Conservation (phyloP, 2,888 invertebrate species). For the Drosophila macrospina region DNA sequence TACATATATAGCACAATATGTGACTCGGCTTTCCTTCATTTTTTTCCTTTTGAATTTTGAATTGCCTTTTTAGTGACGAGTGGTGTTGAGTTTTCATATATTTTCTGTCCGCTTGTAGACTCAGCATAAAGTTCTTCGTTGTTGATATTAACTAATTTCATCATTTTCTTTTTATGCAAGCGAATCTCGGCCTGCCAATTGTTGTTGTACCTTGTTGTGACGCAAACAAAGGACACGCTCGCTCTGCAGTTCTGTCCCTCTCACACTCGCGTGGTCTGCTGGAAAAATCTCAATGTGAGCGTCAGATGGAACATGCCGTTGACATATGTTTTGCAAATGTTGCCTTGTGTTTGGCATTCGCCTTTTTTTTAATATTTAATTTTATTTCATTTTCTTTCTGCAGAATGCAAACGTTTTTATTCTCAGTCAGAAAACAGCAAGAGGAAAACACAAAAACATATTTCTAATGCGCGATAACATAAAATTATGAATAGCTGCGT, state of each 20-base stretch:
- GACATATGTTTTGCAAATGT: slow-evolving; percentile 82
- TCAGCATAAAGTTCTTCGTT: slow-evolving; percentile 46
- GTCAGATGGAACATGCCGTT: slow-evolving; percentile 68
- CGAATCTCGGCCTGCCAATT: slow-evolving; percentile 19
- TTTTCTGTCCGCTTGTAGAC: slow-evolving; percentile 24
- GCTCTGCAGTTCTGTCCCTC: background rate
- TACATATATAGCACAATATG: slow-evolving; percentile 37
- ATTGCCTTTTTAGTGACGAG: slow-evolving; percentile 16
- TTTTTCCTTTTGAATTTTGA: slow-evolving; percentile 55
- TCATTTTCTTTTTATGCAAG: slow-evolving; percentile 34
- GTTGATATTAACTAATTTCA: slow-evolving; percentile 52
- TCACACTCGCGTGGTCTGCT: slow-evolving; percentile 1
- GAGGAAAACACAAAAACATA: slow-evolving; percentile 14
- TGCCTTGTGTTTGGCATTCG: slow-evolving; percentile 48
- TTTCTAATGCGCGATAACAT: slow-evolving; percentile 43
- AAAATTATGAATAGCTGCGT: slow-evolving; percentile 43
- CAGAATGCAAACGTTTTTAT: slow-evolving; percentile 36
- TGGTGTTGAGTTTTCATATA: slow-evolving; percentile 7
- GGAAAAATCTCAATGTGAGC: slow-evolving; percentile 43
- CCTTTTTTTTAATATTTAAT: slow-evolving; percentile 42
- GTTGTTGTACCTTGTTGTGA: slow-evolving; percentile 37
- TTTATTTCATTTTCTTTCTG: slow-evolving; percentile 18
- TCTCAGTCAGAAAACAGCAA: slow-evolving; percentile 3
- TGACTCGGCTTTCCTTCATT: slow-evolving; percentile 29
- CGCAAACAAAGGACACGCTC: slow-evolving; percentile 51